Evolutionary conservation across 1,140 invertebrate species (phyloP), one percentile per base, ranked within the genome.

Genomic region (Drosophila rhopaloa): DNA sequence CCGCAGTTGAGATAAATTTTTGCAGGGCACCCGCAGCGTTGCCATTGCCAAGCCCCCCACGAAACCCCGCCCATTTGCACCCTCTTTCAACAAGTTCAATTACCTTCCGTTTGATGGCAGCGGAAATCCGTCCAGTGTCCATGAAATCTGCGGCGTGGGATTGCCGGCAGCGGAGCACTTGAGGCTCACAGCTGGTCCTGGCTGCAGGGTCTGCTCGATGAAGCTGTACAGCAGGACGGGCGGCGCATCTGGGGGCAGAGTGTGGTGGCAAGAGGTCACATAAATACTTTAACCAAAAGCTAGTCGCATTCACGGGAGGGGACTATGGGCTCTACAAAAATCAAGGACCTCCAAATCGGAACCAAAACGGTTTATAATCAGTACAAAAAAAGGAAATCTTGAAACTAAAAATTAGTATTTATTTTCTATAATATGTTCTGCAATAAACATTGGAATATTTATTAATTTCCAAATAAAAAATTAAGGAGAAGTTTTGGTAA

Each of bases 111-210:
- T 95, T 80, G 94, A 94, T 67, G 95, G 95, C 60, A 97, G 92
- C 44, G 94, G 94, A 91, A 96, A 96, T 61, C 96, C 97, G 92
- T 97, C 97, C 70, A 97, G 93, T 41, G 94, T 94, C 97, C 97
- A 98, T 44, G 94, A 94, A 79, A 97, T 95, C 85, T 95, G 94
- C 8, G 97, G 97, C 48, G 97, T 97, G 16, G 96, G 97, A 93
- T 97, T 97, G 53, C 97, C 97, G 46, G 96, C 94, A 58, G 97
- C 97, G 37, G 95, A 96, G 92, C 97, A 98, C 92, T 97, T 97
- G 47, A 98, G 93, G 50, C 96, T 97, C 46, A 97, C 95, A 56
- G 95, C 95, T n/a, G 96, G 95, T 13, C 97, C 97, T 1, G 96
- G 96, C 77, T 97, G 96, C 43, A 97, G 93, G 40, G 96, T 97